Evolutionary conservation across 2,113 vertebrate genomes (phyloP), one percentile per base, ranked within the genome.

Genomic region (Siphamia tubifer): DNA sequence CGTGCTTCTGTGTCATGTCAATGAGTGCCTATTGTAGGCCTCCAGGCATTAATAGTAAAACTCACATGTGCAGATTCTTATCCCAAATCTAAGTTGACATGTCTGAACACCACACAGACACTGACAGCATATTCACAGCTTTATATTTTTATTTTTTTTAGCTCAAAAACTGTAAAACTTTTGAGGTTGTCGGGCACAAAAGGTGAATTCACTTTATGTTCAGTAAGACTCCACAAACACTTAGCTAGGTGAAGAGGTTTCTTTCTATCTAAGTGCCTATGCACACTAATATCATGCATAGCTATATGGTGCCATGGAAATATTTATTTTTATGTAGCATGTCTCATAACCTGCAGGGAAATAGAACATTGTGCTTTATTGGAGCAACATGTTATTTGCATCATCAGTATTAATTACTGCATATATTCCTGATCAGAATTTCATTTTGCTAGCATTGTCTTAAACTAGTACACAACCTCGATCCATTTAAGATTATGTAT

Each of bases 181-280:
- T 36, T 36, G 24, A 81, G 78, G 53, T 79, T 57, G 51, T 60
- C 31, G 73, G 86, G 87, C 86, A 87, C 87, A 87, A 77, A 87
- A 87, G 84, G 84, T 88, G 81, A 84, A 67, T 83, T 83, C 77
- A 87, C 73, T 81, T 79, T 43, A 79, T 73, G 58, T 84, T 79
- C 55, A 74, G 39, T 65, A 55, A 62, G 19, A 60, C 62, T 69
- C 30, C 43, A 82, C 61, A 70, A 49, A 81, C 55, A 32, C 17
- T 43, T 65, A 53, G 60, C 67, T 45, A 74, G 36, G 67, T 83
- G 65, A 77, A 73, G 60, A 81, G 57, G 65, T 67, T 71, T 61
- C 58, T 71, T 68, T 55, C 70, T 76, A 80, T 62, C 32, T 16
- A 53, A 47, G 56, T 68, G 55, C 48, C 44, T 19, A n/a, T 66